Evolutionary conservation across 2,888 invertebrate species (phyloP).

Genomic region (Clistopyga incitator): DNA sequence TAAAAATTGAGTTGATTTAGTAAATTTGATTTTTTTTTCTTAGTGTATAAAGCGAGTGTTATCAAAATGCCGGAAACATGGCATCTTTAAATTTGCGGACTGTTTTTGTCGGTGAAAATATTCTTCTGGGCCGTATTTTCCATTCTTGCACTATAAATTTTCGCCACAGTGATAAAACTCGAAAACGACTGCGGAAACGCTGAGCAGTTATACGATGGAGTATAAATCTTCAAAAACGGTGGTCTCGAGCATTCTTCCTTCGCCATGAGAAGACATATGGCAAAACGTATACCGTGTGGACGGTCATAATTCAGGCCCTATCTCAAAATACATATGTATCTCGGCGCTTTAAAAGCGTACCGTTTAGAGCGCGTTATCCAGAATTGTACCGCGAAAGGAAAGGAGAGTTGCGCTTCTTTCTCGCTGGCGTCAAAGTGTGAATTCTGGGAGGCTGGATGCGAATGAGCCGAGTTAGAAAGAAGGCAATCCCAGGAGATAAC

Average conservation of each 20-base stretch:
- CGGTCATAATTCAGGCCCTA: slow-evolving; percentile 81
- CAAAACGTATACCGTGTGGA: slow-evolving; percentile 55
- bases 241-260: slow-evolving; percentile 65
- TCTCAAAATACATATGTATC: slow-evolving; percentile 82
- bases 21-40: too few species aligned
- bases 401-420: slow-evolving; percentile 55
- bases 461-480: slow-evolving; percentile 20
- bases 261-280: slow-evolving; percentile 45
- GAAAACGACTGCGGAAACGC: slow-evolving; percentile 16
- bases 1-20: too few species aligned
- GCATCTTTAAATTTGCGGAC: slow-evolving; percentile 13
- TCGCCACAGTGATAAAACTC: slow-evolving; percentile 36
- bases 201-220: slow-evolving; percentile 63
- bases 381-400: slow-evolving; percentile 26
- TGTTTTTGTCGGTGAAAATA: neutral
- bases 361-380: slow-evolving; percentile 77
- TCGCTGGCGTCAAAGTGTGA: slow-evolving; percentile 55
- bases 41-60: too few species aligned
- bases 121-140: neutral
- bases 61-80: too few species aligned
- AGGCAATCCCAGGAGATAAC: slow-evolving; percentile 31
- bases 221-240: slow-evolving; percentile 83
- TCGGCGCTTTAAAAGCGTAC: slow-evolving; percentile 79
- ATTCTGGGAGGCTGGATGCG: slow-evolving; percentile 17
- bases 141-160: slow-evolving; percentile 23